These are phyloP conservation scores for Drosophila setosimentum DNA, from an alignment of 2,888 invertebrate species.

Conservation along the genomic window DNA sequence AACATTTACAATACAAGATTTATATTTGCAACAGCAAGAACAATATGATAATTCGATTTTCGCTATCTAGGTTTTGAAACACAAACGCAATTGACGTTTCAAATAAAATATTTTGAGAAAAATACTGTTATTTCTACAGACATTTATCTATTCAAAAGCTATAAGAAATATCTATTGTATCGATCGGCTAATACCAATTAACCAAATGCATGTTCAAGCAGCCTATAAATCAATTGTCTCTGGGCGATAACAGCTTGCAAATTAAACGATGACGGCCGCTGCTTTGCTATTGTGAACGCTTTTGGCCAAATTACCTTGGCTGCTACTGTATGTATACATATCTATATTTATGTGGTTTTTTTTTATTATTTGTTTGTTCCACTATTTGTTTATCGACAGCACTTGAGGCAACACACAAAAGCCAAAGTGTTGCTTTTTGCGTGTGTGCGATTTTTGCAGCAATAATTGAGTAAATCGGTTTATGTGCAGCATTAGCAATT, in stretches of 20 bases:
- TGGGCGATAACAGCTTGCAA: slow-evolving; percentile 49
- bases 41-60: background rate
- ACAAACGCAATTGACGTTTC: background rate
- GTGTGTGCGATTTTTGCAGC: slow-evolving; percentile 57
- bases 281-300: slow-evolving; percentile 26
- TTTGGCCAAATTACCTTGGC: slow-evolving; percentile 60
- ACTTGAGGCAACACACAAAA: slow-evolving; percentile 47
- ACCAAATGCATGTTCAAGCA: slow-evolving; percentile 66
- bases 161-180: slow-evolving; percentile 11
- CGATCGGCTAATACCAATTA: slow-evolving; percentile 35
- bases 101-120: background rate
- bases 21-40: background rate
- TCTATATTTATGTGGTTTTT: slow-evolving; percentile 16
- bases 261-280: slow-evolving; percentile 68
- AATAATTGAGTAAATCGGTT: slow-evolving; percentile 80
- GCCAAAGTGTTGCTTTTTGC: slow-evolving; percentile 30
- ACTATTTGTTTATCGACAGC: slow-evolving; percentile 23
- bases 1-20: background rate
- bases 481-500: slow-evolving; percentile 72
- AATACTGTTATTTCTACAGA: background rate
- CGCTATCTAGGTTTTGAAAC: background rate
- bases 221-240: slow-evolving; percentile 42
- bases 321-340: slow-evolving; percentile 24
- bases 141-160: background rate
- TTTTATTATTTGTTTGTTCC: background rate